These are phyloP conservation scores for Siniperca undulata DNA, from an alignment of 2,797 vertebrate genomes.

Conservation along the genomic window DNA sequence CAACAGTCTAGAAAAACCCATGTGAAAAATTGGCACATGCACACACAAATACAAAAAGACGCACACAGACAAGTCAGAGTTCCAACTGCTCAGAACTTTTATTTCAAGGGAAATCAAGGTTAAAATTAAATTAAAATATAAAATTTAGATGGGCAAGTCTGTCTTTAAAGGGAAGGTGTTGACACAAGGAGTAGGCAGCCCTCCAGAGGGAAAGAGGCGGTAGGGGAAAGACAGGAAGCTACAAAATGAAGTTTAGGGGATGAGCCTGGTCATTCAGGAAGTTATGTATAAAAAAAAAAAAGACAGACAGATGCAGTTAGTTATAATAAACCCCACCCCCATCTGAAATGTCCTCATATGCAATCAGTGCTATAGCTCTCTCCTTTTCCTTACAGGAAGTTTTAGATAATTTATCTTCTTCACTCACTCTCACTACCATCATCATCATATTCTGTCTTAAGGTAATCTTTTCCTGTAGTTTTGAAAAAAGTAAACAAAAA, in stretches of 20 bases:
- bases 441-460: constrained; percentile 61
- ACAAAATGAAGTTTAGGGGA: constrained; percentile 72
- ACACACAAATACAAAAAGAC: constrained; percentile 30
- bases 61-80: constrained; percentile 11
- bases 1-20: neutral
- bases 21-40: neutral
- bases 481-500: constrained; percentile 88
- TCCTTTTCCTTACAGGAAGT: constrained; percentile 70
- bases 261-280: constrained; percentile 65
- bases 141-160: constrained; percentile 79
- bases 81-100: constrained; percentile 92
- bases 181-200: constrained; percentile 46
- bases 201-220: constrained; percentile 42
- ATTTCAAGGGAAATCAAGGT: constrained; percentile 89
- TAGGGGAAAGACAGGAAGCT: constrained; percentile 50
- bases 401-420: constrained; percentile 58
- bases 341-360: constrained; percentile 82
- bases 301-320: constrained; percentile 76
- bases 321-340: constrained; percentile 82
- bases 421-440: constrained; percentile 52
- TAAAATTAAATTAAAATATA: constrained; percentile 90
- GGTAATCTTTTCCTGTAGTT: constrained; percentile 87
- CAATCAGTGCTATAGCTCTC: constrained; percentile 80
- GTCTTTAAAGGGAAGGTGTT: constrained; percentile 65
- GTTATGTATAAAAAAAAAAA: constrained; percentile 62